phyloP scores from a whole-genome alignment of 2,888 invertebrate genomes.

The Venusia cambrica region DNA sequence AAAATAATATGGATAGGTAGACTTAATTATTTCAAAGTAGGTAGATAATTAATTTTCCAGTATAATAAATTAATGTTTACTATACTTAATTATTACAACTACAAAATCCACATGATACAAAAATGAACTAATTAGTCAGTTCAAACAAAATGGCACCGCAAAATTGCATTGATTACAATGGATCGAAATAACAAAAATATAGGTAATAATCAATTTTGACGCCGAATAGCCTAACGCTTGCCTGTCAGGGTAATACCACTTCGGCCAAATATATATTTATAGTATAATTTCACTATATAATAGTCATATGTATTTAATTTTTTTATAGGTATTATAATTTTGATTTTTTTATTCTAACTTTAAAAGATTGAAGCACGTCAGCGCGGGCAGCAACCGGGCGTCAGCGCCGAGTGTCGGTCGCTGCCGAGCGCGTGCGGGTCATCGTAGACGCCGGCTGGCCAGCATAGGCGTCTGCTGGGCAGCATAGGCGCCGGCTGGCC shows the following conservation, averaged over 20 bases:
- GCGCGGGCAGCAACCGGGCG: slow-evolving; percentile 37
- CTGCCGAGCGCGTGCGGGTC: slow-evolving; percentile 12
- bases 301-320: slow-evolving; percentile 79
- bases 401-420: slow-evolving; percentile 8
- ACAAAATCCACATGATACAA: slow-evolving; percentile 59
- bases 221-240: slow-evolving; percentile 79
- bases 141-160: slow-evolving; percentile 76
- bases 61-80: slow-evolving; percentile 58
- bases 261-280: slow-evolving; percentile 78
- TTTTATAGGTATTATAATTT: slow-evolving; percentile 81
- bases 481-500: slow-evolving; percentile 2
- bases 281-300: slow-evolving; percentile 78
- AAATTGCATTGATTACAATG: slow-evolving; percentile 69
- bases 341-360: slow-evolving; percentile 78
- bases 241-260: slow-evolving; percentile 90
- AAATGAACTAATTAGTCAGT: slow-evolving; percentile 58
- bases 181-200: slow-evolving; percentile 48
- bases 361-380: slow-evolving; percentile 72
- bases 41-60: slow-evolving; percentile 63
- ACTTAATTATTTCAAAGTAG: slow-evolving; percentile 65
- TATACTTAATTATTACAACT: slow-evolving; percentile 54
- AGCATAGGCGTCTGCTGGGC: slow-evolving; percentile 16
- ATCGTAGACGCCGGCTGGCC: slow-evolving; percentile 1
- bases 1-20: slow-evolving; percentile 73
- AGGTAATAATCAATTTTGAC: slow-evolving; percentile 70